Base-by-base conservation (phyloP, 2,888 invertebrate species). In the Drosophila anceps region DNA sequence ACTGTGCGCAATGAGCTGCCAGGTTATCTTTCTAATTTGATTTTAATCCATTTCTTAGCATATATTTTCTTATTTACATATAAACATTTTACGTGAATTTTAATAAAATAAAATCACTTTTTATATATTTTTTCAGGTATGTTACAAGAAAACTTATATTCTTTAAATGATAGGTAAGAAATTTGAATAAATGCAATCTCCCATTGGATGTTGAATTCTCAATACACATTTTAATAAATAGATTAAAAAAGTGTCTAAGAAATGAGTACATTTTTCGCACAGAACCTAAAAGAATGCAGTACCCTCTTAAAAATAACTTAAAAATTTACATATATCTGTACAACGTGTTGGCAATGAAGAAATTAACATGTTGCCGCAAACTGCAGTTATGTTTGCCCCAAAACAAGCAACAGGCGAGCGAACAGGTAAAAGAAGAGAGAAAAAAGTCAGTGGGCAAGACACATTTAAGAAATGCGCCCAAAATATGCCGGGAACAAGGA, bases 361-460 rank as follows among this genome's bases (percentile, higher is more conserved):
- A 87, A 84, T 87, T 84, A 84, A 87, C 88, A 84, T 84, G 84
- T 84, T 84, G 81, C 81, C 71, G 69, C 80, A 86, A 84, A 84
- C 78, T 84, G 79, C 82, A 82, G 87, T 84, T 84, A 87, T 81
- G 73, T 76, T 73, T 79, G 76, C 65, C 80, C 80, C 63, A 69
- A 24, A 87, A 86, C 66, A 48, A 64, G 41, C 69, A 69, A 74
- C 68, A 66, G 69, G 64, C 57, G 20, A 29, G 31, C 55, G 74
- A 66, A 58, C 60, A 68, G 37, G 18, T 13, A 55, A 29, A 18
- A 64, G 37, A 39, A 39, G 15, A 7, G 9, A 29, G 6, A n/a
- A 29, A 54, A 37, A 37, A 29, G 10, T 24, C 70, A 54, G 20
- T n/a, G 55, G 65, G 48, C 67, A 69, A 73, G n/a, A 29, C 69